Evolutionary conservation across 2,113 vertebrate species (phyloP).

Genomic region (Dolichallabes microphthalmus): DNA sequence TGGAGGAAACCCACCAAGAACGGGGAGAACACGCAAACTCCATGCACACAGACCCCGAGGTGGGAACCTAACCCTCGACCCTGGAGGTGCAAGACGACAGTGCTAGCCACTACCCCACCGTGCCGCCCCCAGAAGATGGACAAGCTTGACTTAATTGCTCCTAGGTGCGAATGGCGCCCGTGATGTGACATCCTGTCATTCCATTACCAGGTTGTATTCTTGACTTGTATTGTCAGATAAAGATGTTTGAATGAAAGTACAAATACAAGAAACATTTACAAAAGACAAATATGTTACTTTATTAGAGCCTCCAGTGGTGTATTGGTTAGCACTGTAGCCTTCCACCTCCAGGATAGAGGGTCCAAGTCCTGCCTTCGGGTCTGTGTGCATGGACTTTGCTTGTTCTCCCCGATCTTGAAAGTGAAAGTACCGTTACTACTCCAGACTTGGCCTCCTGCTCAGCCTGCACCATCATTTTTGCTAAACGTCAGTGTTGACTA

Average conservation of each 20-base stretch:
- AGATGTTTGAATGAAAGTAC: background rate
- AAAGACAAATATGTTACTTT: background rate
- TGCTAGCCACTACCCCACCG: no score
- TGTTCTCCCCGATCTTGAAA: background rate
- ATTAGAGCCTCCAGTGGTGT: background rate
- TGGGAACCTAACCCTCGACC: no score
- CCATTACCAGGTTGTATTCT: background rate
- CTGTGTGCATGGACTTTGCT: no score
- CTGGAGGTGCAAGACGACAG: no score
- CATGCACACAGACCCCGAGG: no score
- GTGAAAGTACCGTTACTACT: background rate
- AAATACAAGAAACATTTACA: background rate
- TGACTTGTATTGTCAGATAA: background rate
- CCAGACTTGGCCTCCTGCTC: background rate
- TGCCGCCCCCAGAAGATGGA: no score
- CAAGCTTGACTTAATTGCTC: background rate
- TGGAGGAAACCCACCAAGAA: no score
- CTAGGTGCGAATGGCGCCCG: background rate
- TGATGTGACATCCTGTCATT: background rate
- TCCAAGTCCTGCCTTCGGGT: no score
- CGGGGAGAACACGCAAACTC: no score
- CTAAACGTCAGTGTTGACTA: background rate
- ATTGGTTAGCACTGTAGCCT: no score
- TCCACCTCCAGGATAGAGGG: no score
- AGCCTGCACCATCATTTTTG: background rate